Base-by-base conservation (phyloP, 2,888 invertebrate species). In the Syrphus vitripennis region DNA sequence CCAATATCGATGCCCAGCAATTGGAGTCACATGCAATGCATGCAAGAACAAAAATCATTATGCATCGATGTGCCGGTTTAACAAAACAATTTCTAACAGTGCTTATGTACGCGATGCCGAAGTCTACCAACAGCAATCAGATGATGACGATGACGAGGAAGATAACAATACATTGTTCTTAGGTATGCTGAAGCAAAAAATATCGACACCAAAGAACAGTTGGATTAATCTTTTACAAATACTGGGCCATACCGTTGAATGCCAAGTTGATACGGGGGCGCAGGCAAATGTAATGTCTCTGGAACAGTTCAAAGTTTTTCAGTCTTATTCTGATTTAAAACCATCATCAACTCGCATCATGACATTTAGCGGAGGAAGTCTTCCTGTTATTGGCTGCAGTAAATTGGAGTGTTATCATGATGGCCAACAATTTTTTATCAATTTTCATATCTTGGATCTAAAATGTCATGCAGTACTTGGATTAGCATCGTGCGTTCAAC, bases 321-420 rank as follows among this genome's bases (percentile, higher is more conserved):
- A 31, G 1, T 3, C 1, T 31, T 31, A 3, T 31, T 31, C 31
- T 4, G 7, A 31, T 7, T 31, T 31, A 31, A 31, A 4, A 31
- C 31, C 31, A 65, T 65, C 63, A 19, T 48, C 63, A 7, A 65
- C 63, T 21, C 48, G 67, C 26, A 50, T 67, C 31, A 67, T 50
- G 67, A 67, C 67, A 7, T 67, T 50, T 48, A 48, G 67, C 26
- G 67, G 67, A 14, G 48, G 50, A n/a, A 19, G 31, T 57, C 34
- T 57, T 19, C 31, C 57, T 10, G 57, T 57, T 34, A 57, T 57
- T 34, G 57, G 57, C 12, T 57, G 26, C 57, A 5, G 31, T 34
- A 34, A 19, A 34, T 57, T 57, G 57, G 10, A 57, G 16, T 57
- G 57, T 34, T 1, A 14, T 1, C 14, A 57, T 10, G 14, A 57